These are phyloP conservation scores for Poeciliopsis presidionis DNA, from an alignment of 2,797 vertebrate genomes.

Conservation along the genomic window DNA sequence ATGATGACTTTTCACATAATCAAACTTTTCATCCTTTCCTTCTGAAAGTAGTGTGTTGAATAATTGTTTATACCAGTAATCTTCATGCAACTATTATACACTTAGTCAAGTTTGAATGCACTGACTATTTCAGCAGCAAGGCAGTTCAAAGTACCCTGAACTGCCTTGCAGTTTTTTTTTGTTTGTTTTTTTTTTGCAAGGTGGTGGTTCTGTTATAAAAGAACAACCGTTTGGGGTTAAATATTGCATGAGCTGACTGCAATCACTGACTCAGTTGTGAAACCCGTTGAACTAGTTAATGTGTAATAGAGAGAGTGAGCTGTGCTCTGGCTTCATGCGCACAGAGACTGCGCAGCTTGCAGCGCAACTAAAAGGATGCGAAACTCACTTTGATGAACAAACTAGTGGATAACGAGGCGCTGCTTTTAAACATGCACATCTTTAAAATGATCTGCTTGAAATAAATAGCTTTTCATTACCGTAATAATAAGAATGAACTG, in stretches of 20 bases:
- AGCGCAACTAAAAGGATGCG: not conserved
- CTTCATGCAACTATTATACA: not conserved
- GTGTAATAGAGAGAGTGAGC: not conserved
- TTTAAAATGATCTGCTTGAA: not conserved
- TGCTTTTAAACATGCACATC: not conserved
- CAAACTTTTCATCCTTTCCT: not conserved
- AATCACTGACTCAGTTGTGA: not conserved
- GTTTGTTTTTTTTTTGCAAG: too few species aligned
- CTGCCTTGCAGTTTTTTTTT: not conserved
- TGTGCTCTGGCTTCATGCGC: not conserved
- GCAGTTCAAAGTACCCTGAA: too few species aligned
- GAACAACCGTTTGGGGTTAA: not conserved
- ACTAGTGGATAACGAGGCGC: not conserved
- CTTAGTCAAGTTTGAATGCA: not conserved
- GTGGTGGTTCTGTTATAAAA: not conserved
- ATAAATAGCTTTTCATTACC: not conserved
- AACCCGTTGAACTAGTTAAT: constrained; percentile 11
- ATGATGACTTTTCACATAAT: not conserved
- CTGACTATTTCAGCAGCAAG: too few species aligned
- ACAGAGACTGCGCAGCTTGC: not conserved
- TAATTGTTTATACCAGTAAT: not conserved
- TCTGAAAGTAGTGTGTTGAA: not conserved
- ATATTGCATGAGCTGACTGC: not conserved
- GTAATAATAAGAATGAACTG: not conserved
- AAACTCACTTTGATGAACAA: not conserved